phyloP scores from a whole-genome alignment of 2,113 vertebrate genomes.

The Rhodinocichla rosea region DNA sequence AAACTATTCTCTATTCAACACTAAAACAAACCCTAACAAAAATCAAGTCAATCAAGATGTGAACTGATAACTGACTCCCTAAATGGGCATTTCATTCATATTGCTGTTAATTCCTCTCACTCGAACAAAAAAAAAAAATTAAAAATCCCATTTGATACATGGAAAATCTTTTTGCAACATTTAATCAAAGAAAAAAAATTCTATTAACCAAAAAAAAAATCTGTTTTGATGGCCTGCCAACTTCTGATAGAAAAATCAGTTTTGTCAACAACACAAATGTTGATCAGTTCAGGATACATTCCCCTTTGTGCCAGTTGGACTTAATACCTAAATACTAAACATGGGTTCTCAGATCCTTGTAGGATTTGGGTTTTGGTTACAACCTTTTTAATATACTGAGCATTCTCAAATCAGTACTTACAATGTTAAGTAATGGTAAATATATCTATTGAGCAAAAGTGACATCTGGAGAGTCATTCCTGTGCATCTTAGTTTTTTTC shows the following conservation, averaged over 20 bases:
- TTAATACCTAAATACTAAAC: not conserved
- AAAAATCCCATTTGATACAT: not conserved
- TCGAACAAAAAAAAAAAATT: not conserved
- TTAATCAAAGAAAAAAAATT: not conserved
- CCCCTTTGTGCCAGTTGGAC: not conserved
- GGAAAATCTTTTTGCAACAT: not conserved
- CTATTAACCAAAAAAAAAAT: not conserved
- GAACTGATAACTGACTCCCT: not conserved
- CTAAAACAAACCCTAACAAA: not conserved
- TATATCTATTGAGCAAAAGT: not conserved
- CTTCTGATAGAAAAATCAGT: conserved; percentile 3
- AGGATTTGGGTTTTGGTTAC: not conserved
- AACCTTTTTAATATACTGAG: not conserved
- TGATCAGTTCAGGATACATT: not conserved
- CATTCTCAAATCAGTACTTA: not conserved
- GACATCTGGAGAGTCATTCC: not conserved
- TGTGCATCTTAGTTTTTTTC: not conserved
- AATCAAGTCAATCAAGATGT: not conserved
- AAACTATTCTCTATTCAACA: not conserved
- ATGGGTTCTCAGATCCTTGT: not conserved
- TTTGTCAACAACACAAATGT: not conserved
- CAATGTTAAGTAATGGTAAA: not conserved
- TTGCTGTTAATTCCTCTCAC: not conserved
- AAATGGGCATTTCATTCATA: not conserved
- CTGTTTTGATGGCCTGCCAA: not conserved